A percentile compares a stretch with the other conserved stretches of the same genome.
Evolutionary conservation across 2,888 invertebrate species (phyloP).

Genomic region (Xestia sexstrigata): DNA sequence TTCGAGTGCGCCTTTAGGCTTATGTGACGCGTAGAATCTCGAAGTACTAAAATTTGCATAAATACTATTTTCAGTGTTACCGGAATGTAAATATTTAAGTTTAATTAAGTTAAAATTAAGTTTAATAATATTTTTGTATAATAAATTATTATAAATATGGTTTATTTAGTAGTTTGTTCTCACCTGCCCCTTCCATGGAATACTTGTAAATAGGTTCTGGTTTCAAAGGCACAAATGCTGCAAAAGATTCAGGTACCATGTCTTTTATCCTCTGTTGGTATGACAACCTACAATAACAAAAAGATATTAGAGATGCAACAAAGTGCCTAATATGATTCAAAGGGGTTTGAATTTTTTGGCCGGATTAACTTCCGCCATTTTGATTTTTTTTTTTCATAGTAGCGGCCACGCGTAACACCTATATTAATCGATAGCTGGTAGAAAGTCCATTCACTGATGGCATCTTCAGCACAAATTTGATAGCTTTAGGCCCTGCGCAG

Average conservation of each 20-base stretch:
- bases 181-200: conserved; percentile 96
- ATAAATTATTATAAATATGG: conserved; percentile 71
- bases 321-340: background rate
- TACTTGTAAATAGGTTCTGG: conserved; percentile 98
- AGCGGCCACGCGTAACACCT: no score
- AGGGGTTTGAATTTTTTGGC: no score
- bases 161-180: conserved; percentile 63
- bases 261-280: conserved; percentile 98
- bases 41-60: conserved; percentile 60
- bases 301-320: background rate
- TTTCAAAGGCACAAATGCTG: conserved; percentile 95
- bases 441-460: no score
- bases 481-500: no score
- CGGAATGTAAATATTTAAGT: conserved; percentile 86
- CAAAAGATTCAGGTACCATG: conserved; percentile 97
- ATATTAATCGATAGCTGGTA: no score
- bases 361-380: no score
- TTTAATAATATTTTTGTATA: conserved; percentile 78
- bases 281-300: conserved; percentile 92
- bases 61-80: conserved; percentile 70
- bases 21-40: conserved; percentile 27
- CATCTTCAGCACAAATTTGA: no score
- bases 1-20: conserved; percentile 20
- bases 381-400: no score
- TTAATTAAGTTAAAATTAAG: conserved; percentile 82